Evolutionary conservation across 2,113 vertebrate species (phyloP), one percentile per base, ranked within the genome.

Genomic region (Platichthys stellatus): DNA sequence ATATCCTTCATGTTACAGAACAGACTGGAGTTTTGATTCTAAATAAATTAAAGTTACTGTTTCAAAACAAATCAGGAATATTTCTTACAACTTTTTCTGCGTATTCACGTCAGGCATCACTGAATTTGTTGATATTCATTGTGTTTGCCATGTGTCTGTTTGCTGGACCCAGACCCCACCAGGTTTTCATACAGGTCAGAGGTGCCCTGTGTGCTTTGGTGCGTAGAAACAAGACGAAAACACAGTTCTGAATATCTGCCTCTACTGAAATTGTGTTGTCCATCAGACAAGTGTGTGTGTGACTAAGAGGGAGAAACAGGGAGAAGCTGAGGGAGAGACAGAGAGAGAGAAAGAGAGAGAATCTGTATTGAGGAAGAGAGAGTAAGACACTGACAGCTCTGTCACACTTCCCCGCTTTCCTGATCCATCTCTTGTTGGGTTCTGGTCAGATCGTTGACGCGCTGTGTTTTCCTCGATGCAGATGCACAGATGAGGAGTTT

Each of bases 351-450:
- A 43, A 72, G 51, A 69, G 49, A 72, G n/a, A 6, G 31, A 20
- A 3, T 26, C 17, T 47, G 40, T 24, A 57, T 23, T 54, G 21
- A 69, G 43, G 49, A n/a, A 64, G 24, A 63, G 26, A 47, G 57
- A 54, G 31, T 14, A 43, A 64, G 23, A 45, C 21, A 58, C 26
- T 82, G 84, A 84, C 69, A 83, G 81, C 35, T 72, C 59, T 24
- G 76, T 86, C 61, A 74, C 80, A 81, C 80, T 80, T 53, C 43
- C n/a, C 49, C 81, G 72, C 76, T 76, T 78, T 65, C 20, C 62
- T 74, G 77, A 86, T 63, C 64, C 23, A 74, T 5, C 47, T 51
- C 15, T 70, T 35, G 62, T 66, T 58, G 59, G 56, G 17, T 74
- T 66, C 51, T 61, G 20, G 56, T 73, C 60, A 58, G 47, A 51